Conservation (phyloP, 2,113 vertebrate genomes). For the Scortum barcoo region DNA sequence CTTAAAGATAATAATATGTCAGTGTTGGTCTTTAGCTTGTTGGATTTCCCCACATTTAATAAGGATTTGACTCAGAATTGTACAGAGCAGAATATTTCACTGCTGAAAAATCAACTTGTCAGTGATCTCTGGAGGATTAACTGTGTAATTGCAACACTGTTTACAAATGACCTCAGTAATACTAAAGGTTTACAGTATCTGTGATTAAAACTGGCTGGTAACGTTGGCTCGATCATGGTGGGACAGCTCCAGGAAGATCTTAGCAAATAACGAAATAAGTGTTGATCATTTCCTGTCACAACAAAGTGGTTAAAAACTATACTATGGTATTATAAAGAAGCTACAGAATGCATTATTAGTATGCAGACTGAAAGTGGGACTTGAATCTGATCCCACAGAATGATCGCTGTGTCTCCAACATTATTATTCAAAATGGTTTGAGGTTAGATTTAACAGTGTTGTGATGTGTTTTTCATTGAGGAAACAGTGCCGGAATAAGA, state of each 20-base stretch:
- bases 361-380: background rate
- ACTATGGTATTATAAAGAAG: no score
- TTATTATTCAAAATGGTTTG: background rate
- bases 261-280: background rate
- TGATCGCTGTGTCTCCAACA: background rate
- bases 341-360: no score
- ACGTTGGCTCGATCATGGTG: background rate
- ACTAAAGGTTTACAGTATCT: background rate
- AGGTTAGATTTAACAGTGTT: slow-evolving; percentile 6
- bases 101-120: background rate
- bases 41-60: background rate
- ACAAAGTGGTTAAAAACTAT: background rate
- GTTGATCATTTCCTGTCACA: background rate
- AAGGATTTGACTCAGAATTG: no score
- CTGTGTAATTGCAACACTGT: background rate
- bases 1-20: background rate
- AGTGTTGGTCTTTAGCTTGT: background rate
- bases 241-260: background rate
- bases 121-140: background rate
- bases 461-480: background rate
- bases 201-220: background rate
- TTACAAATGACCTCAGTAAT: background rate
- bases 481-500: background rate
- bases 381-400: background rate
- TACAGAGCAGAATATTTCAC: background rate